Conservation (phyloP, 2,888 invertebrate genomes). For the Xiphydria camelus region DNA sequence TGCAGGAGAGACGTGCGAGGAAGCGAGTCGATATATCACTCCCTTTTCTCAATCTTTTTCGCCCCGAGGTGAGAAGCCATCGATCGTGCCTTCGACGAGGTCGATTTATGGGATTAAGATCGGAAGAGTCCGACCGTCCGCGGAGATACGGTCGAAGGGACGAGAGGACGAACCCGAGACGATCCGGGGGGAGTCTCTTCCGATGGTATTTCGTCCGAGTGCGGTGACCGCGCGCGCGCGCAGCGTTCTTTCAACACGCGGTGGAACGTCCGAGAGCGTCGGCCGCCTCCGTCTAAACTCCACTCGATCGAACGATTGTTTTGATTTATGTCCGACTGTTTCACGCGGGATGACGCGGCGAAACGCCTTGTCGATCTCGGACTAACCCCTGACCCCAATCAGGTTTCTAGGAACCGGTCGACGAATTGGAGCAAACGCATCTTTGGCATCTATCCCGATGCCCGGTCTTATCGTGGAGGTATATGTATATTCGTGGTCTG, state of each 20-base stretch:
- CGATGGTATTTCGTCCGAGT: constrained; percentile 3
- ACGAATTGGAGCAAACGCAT: constrained; percentile 14
- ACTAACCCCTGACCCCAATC: constrained; percentile 12
- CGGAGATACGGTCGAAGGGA: neutral
- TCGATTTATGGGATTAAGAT: constrained; percentile 1
- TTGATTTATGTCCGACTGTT: constrained; percentile 17
- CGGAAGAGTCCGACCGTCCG: neutral
- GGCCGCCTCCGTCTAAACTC: constrained; percentile 2
- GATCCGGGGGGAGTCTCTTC: constrained; percentile 1
- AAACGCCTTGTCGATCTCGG: constrained; percentile 8
- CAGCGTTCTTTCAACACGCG: constrained; percentile 13
- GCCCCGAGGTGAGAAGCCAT: neutral
- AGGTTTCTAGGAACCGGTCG: constrained; percentile 8
- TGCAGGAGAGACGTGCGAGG: no score
- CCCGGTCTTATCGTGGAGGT: no score
- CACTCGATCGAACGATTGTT: constrained; percentile 14
- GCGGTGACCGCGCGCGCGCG: constrained; percentile 10
- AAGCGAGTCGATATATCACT: no score
- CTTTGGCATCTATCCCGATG: no score
- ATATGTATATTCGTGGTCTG: no score
- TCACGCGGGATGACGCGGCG: constrained; percentile 15
- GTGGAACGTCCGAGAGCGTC: constrained; percentile 5
- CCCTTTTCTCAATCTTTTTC: no score
- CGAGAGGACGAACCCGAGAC: neutral
- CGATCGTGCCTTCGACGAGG: neutral